Percentiles rank a stretch among this genome's conserved stretches.
phyloP scores from a whole-genome alignment of 92 coral and sea anemone species.

The Pocillopora meandrina region DNA sequence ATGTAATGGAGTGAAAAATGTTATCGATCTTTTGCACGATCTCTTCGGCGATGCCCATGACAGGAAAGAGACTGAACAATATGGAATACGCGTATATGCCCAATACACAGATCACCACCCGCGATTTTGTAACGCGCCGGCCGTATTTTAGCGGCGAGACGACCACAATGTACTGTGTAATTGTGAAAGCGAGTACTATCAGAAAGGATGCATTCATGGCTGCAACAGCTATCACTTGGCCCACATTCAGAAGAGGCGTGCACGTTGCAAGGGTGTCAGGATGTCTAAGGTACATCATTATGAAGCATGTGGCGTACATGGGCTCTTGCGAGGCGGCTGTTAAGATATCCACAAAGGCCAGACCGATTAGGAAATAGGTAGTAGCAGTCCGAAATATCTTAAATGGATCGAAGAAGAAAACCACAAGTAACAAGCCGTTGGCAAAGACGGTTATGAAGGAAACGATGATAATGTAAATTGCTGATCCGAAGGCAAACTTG shows the following conservation, averaged over 20 bases:
- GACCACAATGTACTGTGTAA: slow-evolving; percentile 41
- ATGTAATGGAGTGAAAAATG: slow-evolving; percentile 19
- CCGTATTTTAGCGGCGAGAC: slow-evolving; percentile 49
- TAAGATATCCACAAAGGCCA: slow-evolving; percentile 32
- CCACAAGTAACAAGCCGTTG: slow-evolving; percentile 33
- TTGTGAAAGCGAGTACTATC: slow-evolving; percentile 36
- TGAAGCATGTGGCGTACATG: slow-evolving; percentile 25
- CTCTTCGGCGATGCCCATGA: background rate
- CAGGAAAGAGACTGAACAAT: background rate
- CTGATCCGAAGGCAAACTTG: slow-evolving; percentile 30
- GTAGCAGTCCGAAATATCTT: slow-evolving; percentile 37
- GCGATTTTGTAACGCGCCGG: slow-evolving; percentile 26
- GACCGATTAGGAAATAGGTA: slow-evolving; percentile 36
- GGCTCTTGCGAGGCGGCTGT: slow-evolving; percentile 29
- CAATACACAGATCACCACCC: background rate
- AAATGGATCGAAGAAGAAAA: slow-evolving; percentile 38
- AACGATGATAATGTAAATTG: slow-evolving; percentile 32
- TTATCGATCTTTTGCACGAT: slow-evolving; percentile 15
- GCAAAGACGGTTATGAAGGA: slow-evolving; percentile 29
- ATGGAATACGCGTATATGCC: slow-evolving; percentile 23
- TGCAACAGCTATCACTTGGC: background rate
- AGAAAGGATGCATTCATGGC: slow-evolving; percentile 37
- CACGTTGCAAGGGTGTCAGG: background rate
- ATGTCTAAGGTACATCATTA: slow-evolving; percentile 4
- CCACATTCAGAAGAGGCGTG: background rate